Conservation (phyloP, 92 coral and sea anemone genomes). For the Siderastrea radians region DNA sequence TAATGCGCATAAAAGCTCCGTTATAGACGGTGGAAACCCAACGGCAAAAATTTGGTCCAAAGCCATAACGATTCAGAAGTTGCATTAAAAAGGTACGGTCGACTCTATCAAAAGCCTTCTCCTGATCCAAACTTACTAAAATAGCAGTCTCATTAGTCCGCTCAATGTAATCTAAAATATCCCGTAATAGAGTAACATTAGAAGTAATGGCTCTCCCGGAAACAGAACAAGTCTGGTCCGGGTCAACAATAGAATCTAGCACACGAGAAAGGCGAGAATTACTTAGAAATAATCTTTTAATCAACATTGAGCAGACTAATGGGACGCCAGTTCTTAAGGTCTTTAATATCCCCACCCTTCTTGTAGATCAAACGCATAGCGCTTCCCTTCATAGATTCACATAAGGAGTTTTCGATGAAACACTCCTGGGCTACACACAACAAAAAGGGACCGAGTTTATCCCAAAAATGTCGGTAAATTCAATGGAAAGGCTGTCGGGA, state of each 20-base stretch:
- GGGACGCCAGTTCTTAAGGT: conserved; percentile 29
- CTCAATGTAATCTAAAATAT: not conserved
- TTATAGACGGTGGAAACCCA: not conserved
- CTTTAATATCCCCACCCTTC: conserved; percentile 1
- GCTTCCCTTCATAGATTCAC: conserved; percentile 2
- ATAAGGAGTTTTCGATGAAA: not conserved
- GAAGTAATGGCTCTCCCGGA: not conserved
- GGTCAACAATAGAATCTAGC: not conserved
- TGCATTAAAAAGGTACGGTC: too few relatives aligned
- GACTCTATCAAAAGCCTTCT: conserved; percentile 1
- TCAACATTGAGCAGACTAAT: conserved; percentile 13
- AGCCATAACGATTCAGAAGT: too few relatives aligned
- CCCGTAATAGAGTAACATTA: not conserved
- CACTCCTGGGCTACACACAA: not conserved
- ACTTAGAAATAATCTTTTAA: conserved; percentile 1
- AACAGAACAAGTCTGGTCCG: conserved; percentile 29
- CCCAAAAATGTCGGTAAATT: conserved; percentile 3
- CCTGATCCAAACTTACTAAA: conserved; percentile 11
- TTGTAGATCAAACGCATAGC: not conserved
- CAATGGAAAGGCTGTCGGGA: not conserved
- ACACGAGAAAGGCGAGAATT: not conserved
- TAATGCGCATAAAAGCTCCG: not conserved
- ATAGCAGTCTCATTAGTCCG: conserved; percentile 8
- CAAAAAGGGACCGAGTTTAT: not conserved
- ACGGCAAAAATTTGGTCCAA: too few relatives aligned